Percentiles rank a stretch among this genome's conserved stretches.
Evolutionary conservation across 2,113 vertebrate genomes (phyloP).

Genomic region (Rhinichthys klamathensis): DNA sequence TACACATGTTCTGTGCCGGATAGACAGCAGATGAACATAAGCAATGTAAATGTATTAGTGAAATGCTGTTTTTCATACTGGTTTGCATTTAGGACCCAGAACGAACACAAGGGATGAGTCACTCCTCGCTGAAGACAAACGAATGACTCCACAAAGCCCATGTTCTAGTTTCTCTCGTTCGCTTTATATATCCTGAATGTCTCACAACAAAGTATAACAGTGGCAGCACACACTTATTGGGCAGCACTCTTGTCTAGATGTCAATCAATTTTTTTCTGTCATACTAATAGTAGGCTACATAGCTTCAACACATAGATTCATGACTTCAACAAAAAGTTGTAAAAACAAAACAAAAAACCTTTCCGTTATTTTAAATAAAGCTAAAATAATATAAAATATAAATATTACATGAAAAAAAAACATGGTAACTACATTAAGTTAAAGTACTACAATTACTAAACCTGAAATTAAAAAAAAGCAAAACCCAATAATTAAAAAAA

Average conservation of each 20-base stretch:
- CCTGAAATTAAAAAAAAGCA: not conserved
- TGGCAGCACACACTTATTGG: not conserved
- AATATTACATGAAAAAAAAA: not conserved
- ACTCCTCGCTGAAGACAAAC: not conserved
- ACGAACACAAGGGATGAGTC: not conserved
- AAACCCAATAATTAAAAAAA: not conserved
- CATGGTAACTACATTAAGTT: too few relatives aligned
- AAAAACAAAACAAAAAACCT: not conserved
- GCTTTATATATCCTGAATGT: not conserved
- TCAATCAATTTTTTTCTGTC: not conserved
- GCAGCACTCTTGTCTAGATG: not conserved
- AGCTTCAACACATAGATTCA: not conserved
- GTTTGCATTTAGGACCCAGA: slow-evolving; percentile 29
- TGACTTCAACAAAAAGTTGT: not conserved
- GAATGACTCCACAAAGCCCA: slow-evolving; percentile 11
- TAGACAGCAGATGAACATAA: slow-evolving; percentile 41
- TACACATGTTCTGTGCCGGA: not conserved
- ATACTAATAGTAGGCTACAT: slow-evolving; percentile 14
- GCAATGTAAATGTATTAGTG: slow-evolving; percentile 44
- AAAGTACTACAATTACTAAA: not conserved
- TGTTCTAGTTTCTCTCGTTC: not conserved
- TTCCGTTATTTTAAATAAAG: too few relatives aligned
- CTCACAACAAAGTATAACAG: not conserved
- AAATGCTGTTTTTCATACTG: slow-evolving; percentile 42
- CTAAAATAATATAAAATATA: not conserved